These are phyloP conservation scores for Meteorus cinctellus DNA, from an alignment of 2,888 invertebrate species.

Conservation along the genomic window DNA sequence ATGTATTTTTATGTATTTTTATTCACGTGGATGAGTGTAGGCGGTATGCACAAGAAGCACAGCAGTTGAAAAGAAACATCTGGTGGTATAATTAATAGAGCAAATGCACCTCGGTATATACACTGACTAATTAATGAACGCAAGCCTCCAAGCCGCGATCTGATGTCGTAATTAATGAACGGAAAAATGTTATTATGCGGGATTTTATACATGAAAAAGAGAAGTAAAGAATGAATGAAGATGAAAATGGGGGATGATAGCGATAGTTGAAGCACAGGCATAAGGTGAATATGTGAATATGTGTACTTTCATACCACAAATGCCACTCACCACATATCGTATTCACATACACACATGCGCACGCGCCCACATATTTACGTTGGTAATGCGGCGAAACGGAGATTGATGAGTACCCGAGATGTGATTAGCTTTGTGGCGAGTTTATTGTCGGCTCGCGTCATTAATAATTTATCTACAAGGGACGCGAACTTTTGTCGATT, in stretches of 20 bases:
- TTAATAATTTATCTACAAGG: slow-evolving; percentile 39
- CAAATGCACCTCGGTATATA: slow-evolving; percentile 38
- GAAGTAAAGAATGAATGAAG: not conserved
- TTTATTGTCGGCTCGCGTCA: slow-evolving; percentile 39
- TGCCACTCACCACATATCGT: slow-evolving; percentile 28
- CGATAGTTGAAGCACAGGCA: no score
- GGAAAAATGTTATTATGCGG: slow-evolving; percentile 46
- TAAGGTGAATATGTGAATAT: not conserved
- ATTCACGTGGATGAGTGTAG: slow-evolving; percentile 7
- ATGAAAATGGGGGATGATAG: no score
- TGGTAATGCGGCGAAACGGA: slow-evolving; percentile 44
- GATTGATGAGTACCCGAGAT: slow-evolving; percentile 42
- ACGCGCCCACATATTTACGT: slow-evolving; percentile 23
- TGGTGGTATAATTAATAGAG: slow-evolving; percentile 43
- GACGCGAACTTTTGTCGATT: not conserved
- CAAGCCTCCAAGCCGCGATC: slow-evolving; percentile 8
- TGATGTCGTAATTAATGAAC: slow-evolving; percentile 45
- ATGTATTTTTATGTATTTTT: slow-evolving; percentile 22
- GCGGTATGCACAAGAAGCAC: slow-evolving; percentile 17
- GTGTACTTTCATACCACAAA: slow-evolving; percentile 30
- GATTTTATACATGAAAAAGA: slow-evolving; percentile 30
- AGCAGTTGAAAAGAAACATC: slow-evolving; percentile 34
- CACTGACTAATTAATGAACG: slow-evolving; percentile 40
- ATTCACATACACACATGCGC: not conserved
- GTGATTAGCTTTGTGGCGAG: slow-evolving; percentile 43